Conservation (phyloP, 1,140 invertebrate genomes). For the Berghia stephanieae region DNA sequence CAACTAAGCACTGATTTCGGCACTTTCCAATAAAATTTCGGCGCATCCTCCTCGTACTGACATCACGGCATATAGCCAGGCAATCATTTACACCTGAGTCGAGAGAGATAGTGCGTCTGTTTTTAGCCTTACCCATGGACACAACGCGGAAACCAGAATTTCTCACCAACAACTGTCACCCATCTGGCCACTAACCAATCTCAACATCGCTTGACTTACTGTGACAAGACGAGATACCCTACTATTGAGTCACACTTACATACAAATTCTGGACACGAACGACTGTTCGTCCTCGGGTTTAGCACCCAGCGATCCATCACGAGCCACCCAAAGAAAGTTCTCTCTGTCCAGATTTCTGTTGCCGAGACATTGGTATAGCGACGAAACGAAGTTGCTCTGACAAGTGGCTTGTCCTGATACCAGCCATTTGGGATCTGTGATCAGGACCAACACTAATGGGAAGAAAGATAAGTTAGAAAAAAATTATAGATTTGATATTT, state of each 20-base stretch:
- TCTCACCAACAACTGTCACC: no score
- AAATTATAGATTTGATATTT: not conserved
- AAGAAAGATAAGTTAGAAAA: not conserved
- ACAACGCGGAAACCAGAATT: no score
- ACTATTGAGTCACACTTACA: slow-evolving; percentile 4
- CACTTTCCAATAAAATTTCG: no score
- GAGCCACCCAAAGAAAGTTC: slow-evolving; percentile 33
- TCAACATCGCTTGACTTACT: no score
- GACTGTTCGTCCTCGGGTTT: slow-evolving; percentile 22
- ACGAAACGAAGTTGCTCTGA: slow-evolving; percentile 22
- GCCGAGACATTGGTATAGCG: slow-evolving; percentile 29
- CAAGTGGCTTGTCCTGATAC: not conserved
- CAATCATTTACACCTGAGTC: no score
- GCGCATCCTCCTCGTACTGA: no score
- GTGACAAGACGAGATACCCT: no score
- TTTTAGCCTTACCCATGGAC: no score
- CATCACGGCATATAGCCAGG: no score
- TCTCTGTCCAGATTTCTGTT: slow-evolving; percentile 29
- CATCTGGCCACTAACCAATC: no score
- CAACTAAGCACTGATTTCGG: no score
- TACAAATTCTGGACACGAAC: slow-evolving; percentile 10
- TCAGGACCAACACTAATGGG: not conserved
- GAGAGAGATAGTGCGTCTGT: no score
- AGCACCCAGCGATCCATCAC: slow-evolving; percentile 22
- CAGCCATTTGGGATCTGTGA: not conserved